Base-by-base conservation (phyloP, 2,888 invertebrate species). In the Palloptera scutellata region DNA sequence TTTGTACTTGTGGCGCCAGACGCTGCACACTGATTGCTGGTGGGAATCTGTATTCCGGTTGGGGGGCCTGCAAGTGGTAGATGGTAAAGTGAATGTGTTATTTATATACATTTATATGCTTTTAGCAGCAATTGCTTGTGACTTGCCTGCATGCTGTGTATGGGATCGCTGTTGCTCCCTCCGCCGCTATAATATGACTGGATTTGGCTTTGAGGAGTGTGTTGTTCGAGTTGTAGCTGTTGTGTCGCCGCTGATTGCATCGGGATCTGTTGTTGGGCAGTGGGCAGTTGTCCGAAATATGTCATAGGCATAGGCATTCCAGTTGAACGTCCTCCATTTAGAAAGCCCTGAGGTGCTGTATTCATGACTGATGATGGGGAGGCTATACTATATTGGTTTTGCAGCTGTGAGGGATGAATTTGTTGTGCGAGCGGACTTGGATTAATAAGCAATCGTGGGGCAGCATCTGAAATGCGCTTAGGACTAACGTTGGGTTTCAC, bases 11-110 rank as follows among this genome's bases (percentile, higher is more conserved):
- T 5, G 85, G 85, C 66, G 85, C 84, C 76, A 85, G 75, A 72
- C 85, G 81, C 76, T 85, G 85, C 70, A 85, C 85, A 78, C 85
- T 85, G 64, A 85, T 85, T 71, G 85, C 82, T 70, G 85, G 83
- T 74, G 85, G 85, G 80, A 85, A 85, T 71, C 84, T 81, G 72
- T 85, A 85, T 76, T 85, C 85, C 72, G 82, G 78, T 52, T 30
- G 30, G 30, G 84, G 77, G 65, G 82, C 73, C 78, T 81, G 65
- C 40, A 73, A 76, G 65, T 59, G 43, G 51, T 63, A 60, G 19
- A 41, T 60, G 12, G 17, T n/a, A 41, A 13, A 51, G 45, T 20
- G 19, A 17, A 61, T 58, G 45, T 63, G 45, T 48, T 8, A 2
- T 12, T 30, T 11, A 30, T 30, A 6, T 30, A 30, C 2, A 30